phyloP scores from a whole-genome alignment of 2,113 vertebrate genomes.

The Hucho hucho region DNA sequence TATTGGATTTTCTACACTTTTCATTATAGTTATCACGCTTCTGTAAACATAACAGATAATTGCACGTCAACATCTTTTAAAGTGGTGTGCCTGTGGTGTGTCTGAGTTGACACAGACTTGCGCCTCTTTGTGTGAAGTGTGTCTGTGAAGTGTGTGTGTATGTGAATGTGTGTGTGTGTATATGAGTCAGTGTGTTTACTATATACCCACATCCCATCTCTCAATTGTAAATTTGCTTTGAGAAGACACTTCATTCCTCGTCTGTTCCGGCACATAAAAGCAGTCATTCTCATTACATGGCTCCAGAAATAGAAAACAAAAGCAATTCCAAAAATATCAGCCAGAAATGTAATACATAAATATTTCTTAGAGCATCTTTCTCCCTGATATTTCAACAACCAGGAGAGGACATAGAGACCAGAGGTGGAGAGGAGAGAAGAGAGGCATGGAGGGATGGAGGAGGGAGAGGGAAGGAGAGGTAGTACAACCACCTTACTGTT shows the following conservation, averaged over 20 bases:
- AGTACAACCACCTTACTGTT: background rate
- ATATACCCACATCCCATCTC: slow-evolving; percentile 47
- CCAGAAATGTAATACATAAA: slow-evolving; percentile 18
- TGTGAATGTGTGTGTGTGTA: background rate
- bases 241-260: slow-evolving; percentile 14
- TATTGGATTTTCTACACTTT: background rate
- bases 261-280: slow-evolving; percentile 10
- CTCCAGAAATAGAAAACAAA: slow-evolving; percentile 9
- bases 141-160: background rate
- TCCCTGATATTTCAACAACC: background rate
- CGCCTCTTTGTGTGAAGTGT: background rate
- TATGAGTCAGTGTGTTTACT: slow-evolving; percentile 29
- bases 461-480: background rate
- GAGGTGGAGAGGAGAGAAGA: background rate
- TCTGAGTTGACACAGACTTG: background rate
- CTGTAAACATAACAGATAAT: background rate
- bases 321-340: slow-evolving; percentile 12
- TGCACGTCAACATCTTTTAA: background rate
- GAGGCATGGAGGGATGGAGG: background rate
- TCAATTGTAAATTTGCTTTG: slow-evolving; percentile 16
- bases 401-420: background rate
- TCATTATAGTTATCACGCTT: background rate
- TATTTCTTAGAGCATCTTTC: slow-evolving; percentile 11
- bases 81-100: background rate
- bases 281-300: slow-evolving; percentile 8